Percentiles rank a stretch among this genome's conserved stretches.
Evolutionary conservation across 2,888 invertebrate species (phyloP).

Genomic region (Drosophila kuntzei): DNA sequence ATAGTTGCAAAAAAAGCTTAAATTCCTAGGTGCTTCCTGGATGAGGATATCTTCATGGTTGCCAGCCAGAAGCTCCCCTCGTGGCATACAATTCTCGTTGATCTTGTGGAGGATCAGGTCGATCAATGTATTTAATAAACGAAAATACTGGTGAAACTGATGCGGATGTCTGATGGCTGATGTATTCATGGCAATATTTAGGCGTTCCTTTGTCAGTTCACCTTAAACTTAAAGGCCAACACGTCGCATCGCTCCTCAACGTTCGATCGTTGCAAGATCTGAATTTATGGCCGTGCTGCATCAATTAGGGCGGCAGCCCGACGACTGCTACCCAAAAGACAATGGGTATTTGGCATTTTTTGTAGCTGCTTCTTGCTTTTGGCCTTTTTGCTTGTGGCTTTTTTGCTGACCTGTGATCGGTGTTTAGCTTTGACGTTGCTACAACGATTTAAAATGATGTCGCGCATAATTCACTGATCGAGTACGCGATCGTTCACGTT

Average conservation of each 20-base stretch:
- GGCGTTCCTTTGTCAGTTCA: slow-evolving; percentile 49
- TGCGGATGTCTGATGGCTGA: slow-evolving; percentile 35
- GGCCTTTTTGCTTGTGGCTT: too few relatives aligned
- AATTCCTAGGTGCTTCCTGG: slow-evolving; percentile 1
- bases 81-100: slow-evolving; percentile 48
- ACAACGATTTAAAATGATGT: slow-evolving; percentile 83
- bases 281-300: slow-evolving; percentile 84
- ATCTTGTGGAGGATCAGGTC: slow-evolving; percentile 1
- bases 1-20: background rate
- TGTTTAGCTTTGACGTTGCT: slow-evolving; percentile 78
- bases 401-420: slow-evolving; percentile 71
- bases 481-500: slow-evolving; percentile 51
- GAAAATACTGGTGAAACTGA: slow-evolving; percentile 21
- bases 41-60: slow-evolving; percentile 1
- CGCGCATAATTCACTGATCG: slow-evolving; percentile 82
- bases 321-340: slow-evolving; percentile 68
- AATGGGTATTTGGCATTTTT: slow-evolving; percentile 49
- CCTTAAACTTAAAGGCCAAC: slow-evolving; percentile 51
- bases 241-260: slow-evolving; percentile 47
- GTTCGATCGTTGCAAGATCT: slow-evolving; percentile 59
- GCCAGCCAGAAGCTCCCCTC: slow-evolving; percentile 20
- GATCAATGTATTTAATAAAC: slow-evolving; percentile 42
- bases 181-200: slow-evolving; percentile 74
- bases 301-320: slow-evolving; percentile 83
- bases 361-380: slow-evolving; percentile 19